These are phyloP conservation scores for Palythoa caribaeorum DNA, from an alignment of 92 coral and sea anemone species.

Conservation along the genomic window DNA sequence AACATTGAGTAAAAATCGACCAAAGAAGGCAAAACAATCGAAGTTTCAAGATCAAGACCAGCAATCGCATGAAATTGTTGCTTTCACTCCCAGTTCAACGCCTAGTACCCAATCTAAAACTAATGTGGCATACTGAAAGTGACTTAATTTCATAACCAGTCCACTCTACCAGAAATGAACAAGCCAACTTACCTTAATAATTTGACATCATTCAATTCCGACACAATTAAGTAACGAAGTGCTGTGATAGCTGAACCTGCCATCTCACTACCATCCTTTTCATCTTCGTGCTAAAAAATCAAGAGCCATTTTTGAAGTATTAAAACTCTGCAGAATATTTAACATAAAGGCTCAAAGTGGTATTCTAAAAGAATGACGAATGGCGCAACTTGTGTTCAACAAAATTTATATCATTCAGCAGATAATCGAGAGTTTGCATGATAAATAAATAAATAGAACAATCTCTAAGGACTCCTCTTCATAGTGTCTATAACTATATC, in stretches of 20 bases:
- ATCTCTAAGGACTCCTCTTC: not conserved
- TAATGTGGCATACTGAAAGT: too few relatives aligned
- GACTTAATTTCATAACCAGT: too few relatives aligned
- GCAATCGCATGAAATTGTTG: too few relatives aligned
- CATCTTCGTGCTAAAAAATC: slow-evolving; percentile 64
- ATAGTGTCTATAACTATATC: not conserved
- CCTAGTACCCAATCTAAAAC: too few relatives aligned
- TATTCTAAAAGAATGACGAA: too few relatives aligned
- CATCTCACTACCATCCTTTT: slow-evolving; percentile 47
- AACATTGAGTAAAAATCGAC: too few relatives aligned
- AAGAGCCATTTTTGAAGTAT: not conserved
- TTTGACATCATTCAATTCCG: slow-evolving; percentile 58
- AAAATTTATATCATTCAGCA: too few relatives aligned
- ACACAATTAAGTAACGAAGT: slow-evolving; percentile 36
- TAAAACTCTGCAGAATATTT: not conserved
- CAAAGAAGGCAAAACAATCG: too few relatives aligned
- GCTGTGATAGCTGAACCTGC: slow-evolving; percentile 45
- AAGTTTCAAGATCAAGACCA: too few relatives aligned
- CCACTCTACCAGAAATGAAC: not conserved
- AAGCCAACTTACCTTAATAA: slow-evolving; percentile 57
- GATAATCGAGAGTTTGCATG: not conserved
- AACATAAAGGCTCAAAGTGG: not conserved
- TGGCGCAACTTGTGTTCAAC: too few relatives aligned
- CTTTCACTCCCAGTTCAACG: too few relatives aligned
- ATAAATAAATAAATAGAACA: not conserved